phyloP scores from a whole-genome alignment of 2,888 invertebrate species.

The Gordius sp. region DNA sequence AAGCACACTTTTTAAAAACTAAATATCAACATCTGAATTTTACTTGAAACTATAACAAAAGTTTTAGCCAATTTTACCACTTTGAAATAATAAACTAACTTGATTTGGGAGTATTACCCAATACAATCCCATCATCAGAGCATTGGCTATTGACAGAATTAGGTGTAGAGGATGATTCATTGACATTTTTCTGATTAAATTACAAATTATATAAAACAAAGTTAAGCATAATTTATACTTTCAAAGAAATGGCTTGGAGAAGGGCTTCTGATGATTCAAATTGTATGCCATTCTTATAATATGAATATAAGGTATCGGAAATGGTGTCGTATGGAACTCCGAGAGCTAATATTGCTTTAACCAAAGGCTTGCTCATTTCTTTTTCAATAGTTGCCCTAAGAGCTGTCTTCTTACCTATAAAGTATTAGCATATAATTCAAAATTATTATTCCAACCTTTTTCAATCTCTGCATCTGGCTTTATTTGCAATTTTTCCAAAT shows the following conservation, averaged over 20 bases:
- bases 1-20: no score
- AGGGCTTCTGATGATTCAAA: conserved; percentile 14
- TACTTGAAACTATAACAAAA: no score
- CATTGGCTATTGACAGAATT: background rate
- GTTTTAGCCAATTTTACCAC: no score
- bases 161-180: background rate
- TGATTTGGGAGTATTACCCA: conserved; percentile 1
- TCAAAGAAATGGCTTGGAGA: conserved; percentile 14
- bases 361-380: conserved; percentile 2
- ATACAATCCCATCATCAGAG: background rate
- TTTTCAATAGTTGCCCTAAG: background rate
- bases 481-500: no score
- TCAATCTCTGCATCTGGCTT: no score
- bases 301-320: background rate
- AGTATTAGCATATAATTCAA: no score
- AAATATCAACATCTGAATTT: no score
- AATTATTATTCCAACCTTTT: no score
- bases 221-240: background rate
- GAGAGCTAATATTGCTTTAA: background rate
- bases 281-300: background rate
- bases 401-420: no score
- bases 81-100: no score
- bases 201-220: background rate
- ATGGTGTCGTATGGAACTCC: background rate
- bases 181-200: background rate